These are phyloP conservation scores for Orthosia incerta DNA, from an alignment of 2,888 invertebrate species.

Conservation along the genomic window DNA sequence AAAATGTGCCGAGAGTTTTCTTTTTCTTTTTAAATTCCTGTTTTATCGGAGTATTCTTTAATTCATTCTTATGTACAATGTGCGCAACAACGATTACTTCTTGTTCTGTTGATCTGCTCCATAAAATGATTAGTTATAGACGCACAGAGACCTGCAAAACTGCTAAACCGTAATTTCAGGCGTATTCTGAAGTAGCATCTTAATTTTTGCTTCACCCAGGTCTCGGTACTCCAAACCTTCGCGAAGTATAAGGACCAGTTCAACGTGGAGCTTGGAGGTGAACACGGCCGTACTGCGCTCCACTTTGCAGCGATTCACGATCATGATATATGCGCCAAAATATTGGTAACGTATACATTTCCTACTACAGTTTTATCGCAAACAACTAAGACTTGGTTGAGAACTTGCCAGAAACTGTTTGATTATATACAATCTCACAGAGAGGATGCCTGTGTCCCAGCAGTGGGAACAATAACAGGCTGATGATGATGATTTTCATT, in stretches of 20 bases:
- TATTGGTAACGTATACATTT: slow-evolving; percentile 91
- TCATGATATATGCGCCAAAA: slow-evolving; percentile 95
- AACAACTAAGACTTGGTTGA: not conserved
- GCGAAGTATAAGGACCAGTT: slow-evolving; percentile 93
- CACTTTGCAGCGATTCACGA: slow-evolving; percentile 97
- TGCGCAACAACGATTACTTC: too few relatives aligned
- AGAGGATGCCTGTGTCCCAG: too few relatives aligned
- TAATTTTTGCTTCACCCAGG: slow-evolving; percentile 76
- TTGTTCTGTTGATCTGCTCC: too few relatives aligned
- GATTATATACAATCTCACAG: too few relatives aligned
- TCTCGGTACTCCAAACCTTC: slow-evolving; percentile 93
- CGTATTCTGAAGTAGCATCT: not conserved
- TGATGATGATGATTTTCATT: too few relatives aligned
- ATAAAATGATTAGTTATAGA: too few relatives aligned
- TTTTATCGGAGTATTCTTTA: too few relatives aligned
- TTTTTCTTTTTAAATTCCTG: too few relatives aligned
- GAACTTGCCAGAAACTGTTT: not conserved
- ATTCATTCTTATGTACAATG: too few relatives aligned
- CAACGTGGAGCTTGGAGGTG: slow-evolving; percentile 94
- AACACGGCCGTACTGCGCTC: slow-evolving; percentile 95
- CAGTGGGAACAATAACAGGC: too few relatives aligned
- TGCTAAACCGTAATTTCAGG: not conserved
- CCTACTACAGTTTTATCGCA: not conserved
- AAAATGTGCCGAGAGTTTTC: too few relatives aligned
- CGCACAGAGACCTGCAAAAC: too few relatives aligned